These are phyloP conservation scores for Hyperoodon ampullatus DNA, from an alignment of 2,113 vertebrate genomes.

Conservation along the genomic window DNA sequence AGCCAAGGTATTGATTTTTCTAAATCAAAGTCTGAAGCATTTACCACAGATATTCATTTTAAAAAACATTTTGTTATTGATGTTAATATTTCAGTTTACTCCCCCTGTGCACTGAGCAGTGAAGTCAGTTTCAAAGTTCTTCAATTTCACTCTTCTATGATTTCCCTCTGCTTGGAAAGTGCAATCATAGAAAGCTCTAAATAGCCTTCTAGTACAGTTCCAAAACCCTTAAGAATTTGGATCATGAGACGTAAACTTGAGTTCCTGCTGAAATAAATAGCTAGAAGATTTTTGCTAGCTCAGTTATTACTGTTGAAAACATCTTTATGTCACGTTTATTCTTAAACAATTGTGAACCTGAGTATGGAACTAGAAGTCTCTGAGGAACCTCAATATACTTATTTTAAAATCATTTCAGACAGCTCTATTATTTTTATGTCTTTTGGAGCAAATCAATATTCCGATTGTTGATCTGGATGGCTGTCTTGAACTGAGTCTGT, in stretches of 20 bases:
- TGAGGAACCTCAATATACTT: background rate
- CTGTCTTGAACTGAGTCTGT: background rate
- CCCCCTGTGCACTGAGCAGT: constrained; percentile 28
- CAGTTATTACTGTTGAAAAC: background rate
- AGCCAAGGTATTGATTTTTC: constrained; percentile 10
- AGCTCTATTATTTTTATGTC: background rate
- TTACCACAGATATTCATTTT: constrained; percentile 39
- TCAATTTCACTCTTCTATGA: background rate
- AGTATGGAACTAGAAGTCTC: background rate
- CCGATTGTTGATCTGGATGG: background rate
- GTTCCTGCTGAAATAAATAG: background rate
- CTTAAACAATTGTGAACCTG: background rate
- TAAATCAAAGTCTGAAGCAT: constrained; percentile 12
- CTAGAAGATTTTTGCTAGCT: background rate
- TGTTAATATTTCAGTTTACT: constrained; percentile 60
- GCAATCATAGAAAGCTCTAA: constrained; percentile 37
- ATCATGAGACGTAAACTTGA: background rate
- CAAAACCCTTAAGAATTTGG: constrained; percentile 35
- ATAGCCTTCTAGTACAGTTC: constrained; percentile 39
- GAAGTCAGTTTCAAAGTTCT: background rate
- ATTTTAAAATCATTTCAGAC: constrained; percentile 37
- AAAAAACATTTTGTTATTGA: constrained; percentile 42
- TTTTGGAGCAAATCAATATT: background rate
- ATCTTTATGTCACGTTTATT: background rate
- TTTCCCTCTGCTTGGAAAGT: constrained; percentile 36